Base-by-base conservation (phyloP, 2,113 vertebrate genomes). In the Halichoerus grypus region DNA sequence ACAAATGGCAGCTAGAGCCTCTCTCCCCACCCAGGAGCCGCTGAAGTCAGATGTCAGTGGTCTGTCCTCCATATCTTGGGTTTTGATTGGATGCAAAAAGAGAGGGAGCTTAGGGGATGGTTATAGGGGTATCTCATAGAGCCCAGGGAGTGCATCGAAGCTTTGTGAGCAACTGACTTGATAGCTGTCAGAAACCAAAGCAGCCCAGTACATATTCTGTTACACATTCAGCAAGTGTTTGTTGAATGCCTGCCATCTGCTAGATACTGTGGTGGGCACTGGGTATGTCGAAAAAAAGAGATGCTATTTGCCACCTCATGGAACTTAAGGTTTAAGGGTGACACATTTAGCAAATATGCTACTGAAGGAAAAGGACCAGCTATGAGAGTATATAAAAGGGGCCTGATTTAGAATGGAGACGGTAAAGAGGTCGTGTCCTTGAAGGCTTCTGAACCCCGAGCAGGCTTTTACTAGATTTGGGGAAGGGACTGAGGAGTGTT, bases 121-220 rank as follows among this genome's bases (percentile, higher is more conserved):
- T 36, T 88, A 10, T 42, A 22, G 51, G 57, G 63, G 22, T 87
- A 39, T 51, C 36, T 67, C 24, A 33, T 22, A n/a, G 57, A 80
- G 31, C 59, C 18, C 33, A 61, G 33, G n/a, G 3, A 31, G 36
- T 84, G 12, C 18, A 42, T 71, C 7, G 31, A 0, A 88, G 28
- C 21, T 42, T 91, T 85, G 13, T 53, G 46, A 97, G 57, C 65
- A 57, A 49, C 33, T 85, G 42, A 8, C 74, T 49, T 31, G 74
- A 21, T 36, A 57, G 61, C 53, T 63, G 26, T 92, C 24, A 92
- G 91, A 95, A 93, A 71, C n/a, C 51, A 81, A 55, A 79, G 67
- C n/a, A 76, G 21, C 31, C 5, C 13, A 39, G 2, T 71, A 42
- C 1, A 28, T 28, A 1, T 83, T 91, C 33, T 65, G 0, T 59